Base-by-base conservation (phyloP, 1,140 invertebrate genomes). In the Zeugodacus cucurbitae region DNA sequence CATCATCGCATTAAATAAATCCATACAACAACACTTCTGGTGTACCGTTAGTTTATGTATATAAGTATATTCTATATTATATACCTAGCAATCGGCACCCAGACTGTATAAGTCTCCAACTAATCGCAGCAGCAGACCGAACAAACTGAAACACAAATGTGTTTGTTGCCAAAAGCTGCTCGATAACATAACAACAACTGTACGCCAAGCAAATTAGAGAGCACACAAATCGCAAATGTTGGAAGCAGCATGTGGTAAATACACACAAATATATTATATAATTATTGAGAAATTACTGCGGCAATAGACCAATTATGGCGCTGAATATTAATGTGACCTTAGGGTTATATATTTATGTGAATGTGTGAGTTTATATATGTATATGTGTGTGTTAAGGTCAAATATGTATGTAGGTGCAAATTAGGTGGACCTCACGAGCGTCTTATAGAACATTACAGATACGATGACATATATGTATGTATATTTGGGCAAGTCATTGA, bases 201-300 rank as follows among this genome's bases (percentile, higher is more conserved):
- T n/a, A 14, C n/a, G 58, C 22, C 58, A 62, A 10, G n/a, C 6
- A 10, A 62, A 62, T 54, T 54, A 11, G 58, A 3, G 58, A 20
- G n/a, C 6, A 62, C 58, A 62, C 58, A 62, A 62, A 62, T 26
- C 58, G 14, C 48, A 54, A 54, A 64, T 37, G 8, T 74, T 74
- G 20, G 22, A 37, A 34, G n/a, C 58, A 37, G 22, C 34, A 37
- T 37, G 48, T 11, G 14, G 41, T 74, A 41, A 37, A 37, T 74
- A 37, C 32, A 41, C 10, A 37, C 34, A n/a, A 22, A 74, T 74
- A n/a, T 32, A 74, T 74, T 74, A n/a, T 32, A 74, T 74, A 74
- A 74, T n/a, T 74, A 74, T 74, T 74, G 67, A 41, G 67, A 74
- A 74, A 74, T 74, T 74, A 34, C 67, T 34, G 5, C 34, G 41